Evolutionary conservation across 2,797 vertebrate species (phyloP).

Genomic region (Falco berigora): DNA sequence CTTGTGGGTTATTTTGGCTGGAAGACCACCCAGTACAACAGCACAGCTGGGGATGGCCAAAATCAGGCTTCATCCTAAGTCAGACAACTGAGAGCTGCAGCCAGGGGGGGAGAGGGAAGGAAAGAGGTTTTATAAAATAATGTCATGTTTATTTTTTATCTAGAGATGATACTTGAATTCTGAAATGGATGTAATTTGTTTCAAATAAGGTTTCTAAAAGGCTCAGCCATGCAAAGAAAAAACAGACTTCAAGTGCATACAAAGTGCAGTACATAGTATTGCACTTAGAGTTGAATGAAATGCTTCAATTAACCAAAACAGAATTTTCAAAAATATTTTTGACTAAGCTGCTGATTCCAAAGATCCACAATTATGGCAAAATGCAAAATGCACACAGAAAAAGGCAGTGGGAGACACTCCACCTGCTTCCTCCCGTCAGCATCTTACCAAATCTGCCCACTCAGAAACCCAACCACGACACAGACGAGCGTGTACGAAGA

Average conservation of each 20-base stretch:
- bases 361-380: background rate
- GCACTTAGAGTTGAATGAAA: background rate
- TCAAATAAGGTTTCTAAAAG: background rate
- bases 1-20: background rate
- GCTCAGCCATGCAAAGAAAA: background rate
- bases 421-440: background rate
- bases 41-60: background rate
- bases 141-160: background rate
- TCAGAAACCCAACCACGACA: background rate
- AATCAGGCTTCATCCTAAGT: background rate
- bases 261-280: background rate
- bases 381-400: background rate
- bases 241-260: rapidly evolving
- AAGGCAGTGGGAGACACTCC: background rate
- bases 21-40: background rate
- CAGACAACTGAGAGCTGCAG: background rate
- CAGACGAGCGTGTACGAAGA: background rate
- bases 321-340: background rate
- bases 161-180: background rate
- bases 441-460: background rate
- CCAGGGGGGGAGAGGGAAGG: rapidly evolving
- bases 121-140: background rate
- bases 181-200: background rate
- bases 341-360: background rate
- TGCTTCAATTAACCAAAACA: background rate